Conservation (phyloP, 2,113 vertebrate species). For the Oreochromis niloticus region DNA sequence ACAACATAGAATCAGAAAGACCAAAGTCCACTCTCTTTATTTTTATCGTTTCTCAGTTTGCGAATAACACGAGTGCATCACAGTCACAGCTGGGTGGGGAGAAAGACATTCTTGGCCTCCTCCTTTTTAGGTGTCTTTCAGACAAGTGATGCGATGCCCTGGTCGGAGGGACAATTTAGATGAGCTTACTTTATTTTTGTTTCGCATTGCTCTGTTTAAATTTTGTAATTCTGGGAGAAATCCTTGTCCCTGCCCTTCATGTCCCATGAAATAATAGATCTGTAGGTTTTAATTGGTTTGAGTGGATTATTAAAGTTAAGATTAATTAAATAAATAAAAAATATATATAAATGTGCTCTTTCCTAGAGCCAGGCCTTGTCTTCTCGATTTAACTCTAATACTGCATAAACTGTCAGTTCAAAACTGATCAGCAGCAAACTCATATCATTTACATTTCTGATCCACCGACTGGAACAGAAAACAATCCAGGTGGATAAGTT, state of each 20-base stretch:
- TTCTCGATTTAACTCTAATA: background rate
- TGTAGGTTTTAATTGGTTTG: background rate
- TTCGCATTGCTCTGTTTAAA: background rate
- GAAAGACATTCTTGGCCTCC: background rate
- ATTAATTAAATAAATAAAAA: background rate
- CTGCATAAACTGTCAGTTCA: background rate
- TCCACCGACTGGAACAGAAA: accelerated
- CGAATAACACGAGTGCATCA: background rate
- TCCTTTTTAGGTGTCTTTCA: background rate
- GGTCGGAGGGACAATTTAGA: accelerated
- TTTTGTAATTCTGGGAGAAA: background rate
- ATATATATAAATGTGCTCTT: background rate
- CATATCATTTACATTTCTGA: background rate
- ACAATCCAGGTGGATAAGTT: accelerated
- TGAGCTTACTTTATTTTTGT: background rate
- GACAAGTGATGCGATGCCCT: background rate
- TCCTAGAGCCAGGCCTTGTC: background rate
- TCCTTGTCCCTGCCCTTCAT: background rate
- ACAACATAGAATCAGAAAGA: background rate
- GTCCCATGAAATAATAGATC: background rate
- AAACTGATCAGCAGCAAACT: background rate
- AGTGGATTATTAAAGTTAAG: background rate
- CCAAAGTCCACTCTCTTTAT: accelerated
- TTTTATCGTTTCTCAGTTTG: background rate
- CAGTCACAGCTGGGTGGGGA: background rate